Evolutionary conservation across 2,797 vertebrate species (phyloP).

Genomic region (Rostrhamus sociabilis): DNA sequence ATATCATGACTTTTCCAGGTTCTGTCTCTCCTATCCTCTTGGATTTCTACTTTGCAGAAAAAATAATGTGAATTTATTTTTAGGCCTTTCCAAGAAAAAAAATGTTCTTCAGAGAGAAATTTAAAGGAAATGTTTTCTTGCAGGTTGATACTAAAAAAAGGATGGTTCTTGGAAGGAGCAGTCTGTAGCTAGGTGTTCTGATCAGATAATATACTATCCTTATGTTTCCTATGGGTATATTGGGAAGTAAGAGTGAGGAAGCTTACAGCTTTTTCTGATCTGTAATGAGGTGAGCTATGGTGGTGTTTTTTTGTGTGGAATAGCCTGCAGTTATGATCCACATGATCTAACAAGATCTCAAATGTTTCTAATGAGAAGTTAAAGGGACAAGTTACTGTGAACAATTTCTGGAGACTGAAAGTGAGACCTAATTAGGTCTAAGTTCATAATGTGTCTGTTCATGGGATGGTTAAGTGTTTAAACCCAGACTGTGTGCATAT

Average conservation of each 20-base stretch:
- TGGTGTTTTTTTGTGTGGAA: background rate
- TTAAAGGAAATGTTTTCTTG: background rate
- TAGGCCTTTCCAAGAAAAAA: background rate
- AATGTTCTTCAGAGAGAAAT: background rate
- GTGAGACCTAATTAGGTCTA: background rate
- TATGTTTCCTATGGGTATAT: background rate
- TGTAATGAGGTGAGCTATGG: background rate
- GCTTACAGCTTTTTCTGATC: background rate
- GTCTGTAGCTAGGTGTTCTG: background rate
- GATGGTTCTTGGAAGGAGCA: background rate
- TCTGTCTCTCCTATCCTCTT: background rate
- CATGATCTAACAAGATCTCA: background rate
- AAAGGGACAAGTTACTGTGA: background rate
- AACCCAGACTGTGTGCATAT: background rate
- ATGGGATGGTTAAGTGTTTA: background rate
- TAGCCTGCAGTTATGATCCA: rapidly evolving
- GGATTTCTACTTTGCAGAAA: background rate
- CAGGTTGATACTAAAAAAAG: background rate
- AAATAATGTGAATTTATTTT: background rate
- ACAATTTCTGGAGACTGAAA: background rate
- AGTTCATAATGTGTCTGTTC: background rate
- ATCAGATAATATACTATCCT: rapidly evolving
- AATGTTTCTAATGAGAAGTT: background rate
- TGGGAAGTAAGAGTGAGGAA: background rate
- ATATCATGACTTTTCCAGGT: background rate